Evolutionary conservation across 2,113 vertebrate genomes (phyloP), one percentile per base, ranked within the genome.

Genomic region (Poeciliopsis retropinna): DNA sequence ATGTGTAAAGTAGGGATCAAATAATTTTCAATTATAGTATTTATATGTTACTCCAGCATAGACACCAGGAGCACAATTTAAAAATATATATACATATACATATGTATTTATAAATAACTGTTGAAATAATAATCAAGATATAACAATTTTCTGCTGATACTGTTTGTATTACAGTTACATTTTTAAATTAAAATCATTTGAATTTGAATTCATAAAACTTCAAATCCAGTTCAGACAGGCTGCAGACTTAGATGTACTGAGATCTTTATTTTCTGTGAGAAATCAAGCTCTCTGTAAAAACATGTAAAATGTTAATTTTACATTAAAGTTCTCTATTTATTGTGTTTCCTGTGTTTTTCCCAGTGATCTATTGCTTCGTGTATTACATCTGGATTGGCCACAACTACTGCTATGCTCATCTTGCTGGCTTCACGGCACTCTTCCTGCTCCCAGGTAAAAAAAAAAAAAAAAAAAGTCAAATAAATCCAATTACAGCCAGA

Each of bases 331-430:
- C 10, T 37, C 2, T 37, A 37, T 37, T 37, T 37, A 37, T 3
- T 37, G 41, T 75, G n/a, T 2, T 60, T 64, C 60, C 7, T 4
- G 3, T 90, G 14, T 84, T 30, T 51, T 12, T 12, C 61, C 0
- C 92, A 96, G 97, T 95, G 67, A 90, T 96, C 82, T 95, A 93
- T 78, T 62, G 93, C 69, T 71, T 93, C 32, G 80, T 90, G 41
- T 91, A 94, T 84, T 94, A 95, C 88, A 88, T 96, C 4, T 64
- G 92, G 85, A 41, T 69, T 0, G 93, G 93, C 4, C 92, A 92
- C 70, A 88, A 93, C 85, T 93, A 93, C 87, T 89, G 79, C 85
- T 94, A 90, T 91, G 95, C 87, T 69, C 63, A 92, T 47, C 87
- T 92, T 67, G 94, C 94, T 0, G 93, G 94, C 81, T 88, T 95